Base-by-base conservation (phyloP, 2,888 invertebrate species). In the Folsomia manolachei region DNA sequence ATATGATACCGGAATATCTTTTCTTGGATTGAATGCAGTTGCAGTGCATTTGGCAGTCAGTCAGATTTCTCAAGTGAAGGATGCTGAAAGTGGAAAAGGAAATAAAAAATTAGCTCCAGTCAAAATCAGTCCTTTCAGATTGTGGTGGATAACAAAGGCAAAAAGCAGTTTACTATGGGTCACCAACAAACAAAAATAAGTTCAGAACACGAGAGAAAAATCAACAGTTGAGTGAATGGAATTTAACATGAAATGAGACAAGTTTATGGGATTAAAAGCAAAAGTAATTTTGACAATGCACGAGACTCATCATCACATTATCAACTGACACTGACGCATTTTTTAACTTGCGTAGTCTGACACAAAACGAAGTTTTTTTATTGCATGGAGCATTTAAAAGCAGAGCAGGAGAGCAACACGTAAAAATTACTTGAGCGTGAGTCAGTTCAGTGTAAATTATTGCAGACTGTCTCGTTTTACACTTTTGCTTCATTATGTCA, bases 241-340 rank as follows among this genome's bases (percentile, higher is more conserved):
- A 39, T 39, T 39, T 39, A 39, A 14, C 7, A 39, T 14, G 39
- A 39, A 9, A 39, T 39, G 39, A 39, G 39, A 39, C 39, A 39
- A 39, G 4, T 4, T 14, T 39, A 14, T 39, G 39, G 39, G 7
- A 39, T 39, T 39, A 39, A 39, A 39, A 39, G 14, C 11, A 56
- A 56, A 56, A 7, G 56, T 56, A 66, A 66, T 66, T 66, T 66
- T 66, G 65, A 66, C 65, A 66, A 27, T 2, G 65, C 65, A 66
- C 65, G 65, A 66, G n/a, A 51, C 9, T 21, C 18, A 56, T 56
- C 39, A 39, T 39, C 39, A 39, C 14, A n/a, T n/a, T n/a, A n/a
- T n/a, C n/a, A n/a, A n/a, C n/a, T n/a, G n/a, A n/a, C n/a, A n/a
- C n/a, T n/a, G n/a, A n/a, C n/a, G n/a, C n/a, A n/a, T n/a, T n/a